phyloP scores from a whole-genome alignment of 2,797 vertebrate genomes.

The Chaunax sp. region DNA sequence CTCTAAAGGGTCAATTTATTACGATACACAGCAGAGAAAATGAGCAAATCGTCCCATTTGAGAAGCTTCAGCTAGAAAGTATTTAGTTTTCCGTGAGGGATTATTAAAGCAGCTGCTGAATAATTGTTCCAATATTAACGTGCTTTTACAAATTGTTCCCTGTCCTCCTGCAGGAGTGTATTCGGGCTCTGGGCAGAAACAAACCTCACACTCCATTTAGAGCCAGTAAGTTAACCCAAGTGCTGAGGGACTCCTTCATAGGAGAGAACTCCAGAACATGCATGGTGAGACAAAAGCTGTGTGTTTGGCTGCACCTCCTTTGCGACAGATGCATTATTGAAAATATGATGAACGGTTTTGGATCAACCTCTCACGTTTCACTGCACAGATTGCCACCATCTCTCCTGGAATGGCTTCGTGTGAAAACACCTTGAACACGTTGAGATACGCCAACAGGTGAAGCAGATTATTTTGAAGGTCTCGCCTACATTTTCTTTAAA shows the following conservation, averaged over 20 bases:
- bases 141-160: no score
- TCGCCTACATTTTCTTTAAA: background rate
- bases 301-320: background rate
- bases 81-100: no score
- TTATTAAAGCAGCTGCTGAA: no score
- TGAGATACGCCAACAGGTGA: slow-evolving; percentile 99
- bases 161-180: slow-evolving; percentile 89
- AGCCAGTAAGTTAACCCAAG: slow-evolving; percentile 98
- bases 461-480: slow-evolving; percentile 7
- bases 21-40: no score
- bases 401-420: slow-evolving; percentile 98
- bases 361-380: background rate
- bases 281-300: slow-evolving; percentile 86
- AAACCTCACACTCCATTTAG: slow-evolving; percentile 97
- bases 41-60: no score
- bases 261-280: slow-evolving; percentile 98
- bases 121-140: no score
- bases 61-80: no score
- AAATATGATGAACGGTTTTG: background rate
- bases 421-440: slow-evolving; percentile 97
- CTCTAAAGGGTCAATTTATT: no score
- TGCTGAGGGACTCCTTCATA: slow-evolving; percentile 98
- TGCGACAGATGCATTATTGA: no score
- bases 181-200: slow-evolving; percentile 96
- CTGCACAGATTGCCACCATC: slow-evolving; percentile 93